Evolutionary conservation across 1,140 invertebrate genomes (phyloP), one percentile per base, ranked within the genome.

Genomic region (Drosophila mayri): DNA sequence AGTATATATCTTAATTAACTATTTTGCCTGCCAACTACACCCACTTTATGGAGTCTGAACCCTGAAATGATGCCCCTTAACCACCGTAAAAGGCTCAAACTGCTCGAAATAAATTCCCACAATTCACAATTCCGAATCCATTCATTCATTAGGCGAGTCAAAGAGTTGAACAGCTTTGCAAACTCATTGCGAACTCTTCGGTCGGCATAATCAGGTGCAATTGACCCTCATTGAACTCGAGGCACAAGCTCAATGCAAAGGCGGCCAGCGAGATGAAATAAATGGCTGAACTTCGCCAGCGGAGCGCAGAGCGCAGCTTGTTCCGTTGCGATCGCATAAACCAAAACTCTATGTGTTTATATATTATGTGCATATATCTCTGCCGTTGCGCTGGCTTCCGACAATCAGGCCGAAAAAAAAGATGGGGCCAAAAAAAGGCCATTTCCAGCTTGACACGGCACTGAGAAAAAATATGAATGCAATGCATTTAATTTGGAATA

Each of bases 131-230:
- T 38, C n/a, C n/a, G 6, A 32, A 6, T 43, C 41, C 65, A 66
- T 71, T 71, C 66, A 76, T 76, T 88, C 71, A 83, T 79, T 74
- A 62, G 52, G 20, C 55, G 32, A 75, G 32, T 57, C 71, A 75
- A 38, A 40, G 35, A 55, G 61, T 79, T 75, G 64, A 65, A 65
- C 60, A 22, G 46, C 62, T 72, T 30, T 41, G 30, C 41, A 66
- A 84, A 80, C 62, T 57, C 68, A 52, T 47, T 22, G 44, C 44
- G 49, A 47, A 32, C 59, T 43, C 62, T 44, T 14, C 14, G 38
- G 40, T 32, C 25, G n/a, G 28, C 40, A 55, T 37, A 38, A 67
- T 76, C 52, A 59, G 73, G 72, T 76, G 74, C 62, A 76, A 59
- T 59, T 66, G 71, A 57, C 74, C 55, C 63, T 54, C 70, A 76